A percentile compares a stretch with the other conserved stretches of the same genome.
Evolutionary conservation across 2,888 invertebrate genomes (phyloP).

Genomic region (Mesorhabditis belari): DNA sequence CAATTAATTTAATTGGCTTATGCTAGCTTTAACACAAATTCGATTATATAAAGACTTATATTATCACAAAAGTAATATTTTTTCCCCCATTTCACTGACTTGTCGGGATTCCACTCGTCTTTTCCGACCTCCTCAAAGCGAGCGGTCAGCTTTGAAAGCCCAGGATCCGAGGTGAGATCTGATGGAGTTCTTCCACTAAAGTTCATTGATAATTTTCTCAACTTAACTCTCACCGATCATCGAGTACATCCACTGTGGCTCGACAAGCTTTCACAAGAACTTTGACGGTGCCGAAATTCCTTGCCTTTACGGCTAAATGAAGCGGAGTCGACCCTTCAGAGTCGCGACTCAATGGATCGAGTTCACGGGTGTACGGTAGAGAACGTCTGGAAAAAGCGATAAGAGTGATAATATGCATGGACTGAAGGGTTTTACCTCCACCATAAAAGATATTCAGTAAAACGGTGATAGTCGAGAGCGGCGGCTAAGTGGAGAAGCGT

Average conservation of each 20-base stretch:
- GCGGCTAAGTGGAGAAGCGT: constrained; percentile 77
- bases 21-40: neutral
- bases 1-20: neutral
- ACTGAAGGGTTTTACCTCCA: neutral
- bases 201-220: neutral
- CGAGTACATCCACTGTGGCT: constrained; percentile 16
- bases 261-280: constrained; percentile 4
- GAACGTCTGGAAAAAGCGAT: constrained; percentile 49
- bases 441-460: constrained; percentile 72
- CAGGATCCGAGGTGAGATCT: constrained; percentile 15
- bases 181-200: constrained; percentile 17
- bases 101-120: constrained; percentile 8
- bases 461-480: constrained; percentile 73
- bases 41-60: neutral
- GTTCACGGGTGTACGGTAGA: constrained; percentile 77
- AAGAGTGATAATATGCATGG: neutral
- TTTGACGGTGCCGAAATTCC: constrained; percentile 2
- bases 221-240: constrained; percentile 10
- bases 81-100: neutral
- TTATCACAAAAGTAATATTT: neutral
- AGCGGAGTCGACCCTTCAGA: constrained; percentile 83
- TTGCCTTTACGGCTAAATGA: constrained; percentile 31
- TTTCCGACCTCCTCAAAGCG: constrained; percentile 3
- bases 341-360: constrained; percentile 82
- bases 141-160: constrained; percentile 4